Conservation (phyloP, 1,140 invertebrate species). For the Delia radicum region DNA sequence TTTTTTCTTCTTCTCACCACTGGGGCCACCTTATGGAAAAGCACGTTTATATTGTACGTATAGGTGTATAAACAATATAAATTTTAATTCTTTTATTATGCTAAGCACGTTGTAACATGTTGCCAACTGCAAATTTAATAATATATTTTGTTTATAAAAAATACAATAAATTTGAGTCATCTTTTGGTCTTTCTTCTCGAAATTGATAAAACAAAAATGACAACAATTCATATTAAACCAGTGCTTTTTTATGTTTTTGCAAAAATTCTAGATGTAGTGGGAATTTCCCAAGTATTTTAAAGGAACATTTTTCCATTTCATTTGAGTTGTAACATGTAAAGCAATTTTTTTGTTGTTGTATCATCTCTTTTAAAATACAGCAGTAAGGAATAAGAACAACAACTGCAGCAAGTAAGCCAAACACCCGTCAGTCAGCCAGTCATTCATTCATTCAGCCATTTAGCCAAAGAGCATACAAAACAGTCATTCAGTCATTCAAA, state of each 20-base stretch:
- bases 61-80: too few species aligned
- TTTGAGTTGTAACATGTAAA: background rate
- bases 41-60: background rate
- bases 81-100: background rate
- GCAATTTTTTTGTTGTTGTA: background rate
- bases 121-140: background rate
- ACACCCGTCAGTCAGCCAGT: background rate
- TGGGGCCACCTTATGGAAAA: too few species aligned
- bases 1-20: too few species aligned
- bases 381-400: background rate
- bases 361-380: background rate
- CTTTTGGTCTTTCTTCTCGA: background rate
- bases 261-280: too few species aligned
- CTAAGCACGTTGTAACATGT: slow-evolving; percentile 7
- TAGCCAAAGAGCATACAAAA: too few species aligned
- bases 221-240: background rate
- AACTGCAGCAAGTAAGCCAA: background rate
- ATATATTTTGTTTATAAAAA: background rate
- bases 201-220: too few species aligned
- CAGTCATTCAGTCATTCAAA: background rate
- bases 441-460: background rate
- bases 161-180: background rate
- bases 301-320: background rate
- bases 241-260: background rate
- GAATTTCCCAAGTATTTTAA: background rate